Evolutionary conservation across 2,113 vertebrate species (phyloP).

Genomic region (Gavialis gangeticus): DNA sequence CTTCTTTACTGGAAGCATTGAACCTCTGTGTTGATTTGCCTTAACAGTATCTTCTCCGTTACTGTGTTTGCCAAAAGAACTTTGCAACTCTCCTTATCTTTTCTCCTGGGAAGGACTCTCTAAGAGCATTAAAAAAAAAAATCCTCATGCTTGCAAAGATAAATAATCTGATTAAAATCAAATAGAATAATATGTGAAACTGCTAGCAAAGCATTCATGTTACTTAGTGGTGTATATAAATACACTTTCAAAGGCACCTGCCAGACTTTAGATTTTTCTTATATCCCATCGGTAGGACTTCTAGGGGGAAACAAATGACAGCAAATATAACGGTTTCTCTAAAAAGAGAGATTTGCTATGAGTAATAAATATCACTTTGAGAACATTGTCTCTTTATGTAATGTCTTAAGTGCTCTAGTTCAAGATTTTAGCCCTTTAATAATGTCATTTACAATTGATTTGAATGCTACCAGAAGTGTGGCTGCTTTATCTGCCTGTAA

Average conservation of each 20-base stretch:
- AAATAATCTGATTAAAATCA: slow-evolving; percentile 60
- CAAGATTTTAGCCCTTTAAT: not conserved
- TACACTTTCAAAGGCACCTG: not conserved
- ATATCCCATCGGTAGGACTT: not conserved
- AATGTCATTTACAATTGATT: not conserved
- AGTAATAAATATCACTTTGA: not conserved
- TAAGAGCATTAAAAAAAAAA: slow-evolving; percentile 31
- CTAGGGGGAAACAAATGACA: not conserved
- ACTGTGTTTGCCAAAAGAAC: not conserved
- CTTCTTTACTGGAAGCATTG: not conserved
- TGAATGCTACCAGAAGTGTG: not conserved
- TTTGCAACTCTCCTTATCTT: not conserved
- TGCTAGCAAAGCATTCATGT: slow-evolving; percentile 41
- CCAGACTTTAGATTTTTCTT: not conserved
- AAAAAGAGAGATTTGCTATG: not conserved
- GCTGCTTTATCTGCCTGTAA: not conserved
- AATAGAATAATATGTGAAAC: slow-evolving; percentile 34
- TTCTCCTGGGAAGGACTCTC: slow-evolving; percentile 46
- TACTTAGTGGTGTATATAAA: not conserved
- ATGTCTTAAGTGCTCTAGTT: not conserved
- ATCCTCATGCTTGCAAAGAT: not conserved
- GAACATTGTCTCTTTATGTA: not conserved
- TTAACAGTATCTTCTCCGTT: not conserved
- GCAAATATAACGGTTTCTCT: not conserved
- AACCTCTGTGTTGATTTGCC: not conserved